Evolutionary conservation across 2,797 vertebrate genomes (phyloP).

Genomic region (Bradypus variegatus): DNA sequence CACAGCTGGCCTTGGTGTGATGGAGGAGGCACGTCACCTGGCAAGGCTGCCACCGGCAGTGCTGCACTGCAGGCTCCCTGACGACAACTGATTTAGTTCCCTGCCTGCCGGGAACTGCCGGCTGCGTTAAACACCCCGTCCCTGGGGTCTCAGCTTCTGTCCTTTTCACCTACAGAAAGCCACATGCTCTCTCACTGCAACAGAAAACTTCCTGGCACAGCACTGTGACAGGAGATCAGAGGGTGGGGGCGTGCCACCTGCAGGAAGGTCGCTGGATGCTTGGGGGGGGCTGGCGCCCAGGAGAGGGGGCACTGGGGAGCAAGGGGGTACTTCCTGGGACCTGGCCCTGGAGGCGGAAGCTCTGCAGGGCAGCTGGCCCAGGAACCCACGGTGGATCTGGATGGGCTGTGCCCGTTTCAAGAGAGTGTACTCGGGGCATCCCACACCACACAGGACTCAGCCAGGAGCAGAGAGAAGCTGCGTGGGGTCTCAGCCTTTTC

Average conservation of each 20-base stretch:
- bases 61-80: not conserved
- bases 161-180: slow-evolving; percentile 27
- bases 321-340: too few species aligned
- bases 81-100: slow-evolving; percentile 23
- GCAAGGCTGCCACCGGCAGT: not conserved
- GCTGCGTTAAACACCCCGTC: slow-evolving; percentile 1
- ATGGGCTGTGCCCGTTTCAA: fast-evolving
- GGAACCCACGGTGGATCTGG: not conserved
- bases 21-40: not conserved
- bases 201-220: too few species aligned
- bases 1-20: slow-evolving; percentile 41
- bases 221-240: too few species aligned
- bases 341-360: too few species aligned
- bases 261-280: too few species aligned
- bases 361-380: too few species aligned
- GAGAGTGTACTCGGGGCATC: fast-evolving
- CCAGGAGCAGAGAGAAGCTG: not conserved
- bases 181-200: too few species aligned
- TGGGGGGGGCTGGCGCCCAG: too few species aligned
- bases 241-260: too few species aligned
- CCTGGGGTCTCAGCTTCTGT: not conserved
- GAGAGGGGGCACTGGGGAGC: too few species aligned
- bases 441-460: fast-evolving
- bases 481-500: fast-evolving
- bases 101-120: not conserved